These are phyloP conservation scores for Galagoides demidoff DNA, from an alignment of 2,797 vertebrate species.

Conservation along the genomic window DNA sequence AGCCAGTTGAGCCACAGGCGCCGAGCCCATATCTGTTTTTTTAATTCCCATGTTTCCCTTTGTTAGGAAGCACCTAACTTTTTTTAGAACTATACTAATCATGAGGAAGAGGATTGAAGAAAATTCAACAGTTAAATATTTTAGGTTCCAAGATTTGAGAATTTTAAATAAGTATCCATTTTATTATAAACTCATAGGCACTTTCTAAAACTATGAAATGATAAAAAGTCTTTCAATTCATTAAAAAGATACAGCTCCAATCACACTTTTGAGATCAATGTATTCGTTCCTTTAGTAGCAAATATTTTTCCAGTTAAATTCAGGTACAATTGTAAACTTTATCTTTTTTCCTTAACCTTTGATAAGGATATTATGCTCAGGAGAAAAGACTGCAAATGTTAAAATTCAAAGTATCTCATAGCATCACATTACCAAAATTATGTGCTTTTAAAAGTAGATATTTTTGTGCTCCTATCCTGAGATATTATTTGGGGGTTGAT, in stretches of 20 bases:
- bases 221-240: conserved; percentile 19
- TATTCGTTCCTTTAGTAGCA: background rate
- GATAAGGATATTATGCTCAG: background rate
- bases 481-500: background rate
- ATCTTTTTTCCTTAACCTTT: conserved; percentile 8
- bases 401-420: background rate
- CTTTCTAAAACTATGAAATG: conserved; percentile 59
- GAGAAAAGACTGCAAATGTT: background rate
- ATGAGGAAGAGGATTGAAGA: conserved; percentile 41
- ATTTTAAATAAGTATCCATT: conserved; percentile 66
- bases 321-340: conserved; percentile 1
- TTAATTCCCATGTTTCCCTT: background rate
- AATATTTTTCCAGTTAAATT: background rate
- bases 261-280: background rate
- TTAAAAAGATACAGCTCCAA: conserved; percentile 62
- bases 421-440: background rate
- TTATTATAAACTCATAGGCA: conserved; percentile 65
- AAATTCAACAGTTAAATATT: conserved; percentile 56
- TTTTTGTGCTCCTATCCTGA: conserved; percentile 1
- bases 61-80: conserved; percentile 3
- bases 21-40: conserved; percentile 53
- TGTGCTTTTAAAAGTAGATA: background rate
- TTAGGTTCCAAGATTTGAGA: conserved; percentile 48
- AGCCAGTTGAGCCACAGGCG: too few relatives aligned
- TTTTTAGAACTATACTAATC: conserved; percentile 39